Evolutionary conservation across 2,113 vertebrate genomes (phyloP), one percentile per base, ranked within the genome.

Genomic region (Trematomus loennbergii): DNA sequence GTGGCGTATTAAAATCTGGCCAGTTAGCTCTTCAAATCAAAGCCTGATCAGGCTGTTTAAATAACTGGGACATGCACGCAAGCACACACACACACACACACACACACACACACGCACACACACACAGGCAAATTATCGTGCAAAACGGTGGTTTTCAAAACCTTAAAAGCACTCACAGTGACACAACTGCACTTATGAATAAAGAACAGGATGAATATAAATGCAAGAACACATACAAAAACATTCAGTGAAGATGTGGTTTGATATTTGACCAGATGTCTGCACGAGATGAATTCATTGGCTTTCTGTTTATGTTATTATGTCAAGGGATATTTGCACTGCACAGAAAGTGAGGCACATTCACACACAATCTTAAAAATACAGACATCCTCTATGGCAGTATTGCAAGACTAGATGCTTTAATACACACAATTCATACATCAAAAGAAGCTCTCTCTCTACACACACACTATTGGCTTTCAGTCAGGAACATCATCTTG

Each of bases 301-400:
- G 69, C 66, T 50, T 55, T 87, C 86, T 88, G 84, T 67, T 88
- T 90, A 84, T 82, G 60, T 67, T 78, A 78, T 86, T 15, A 82
- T 71, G 46, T 53, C n/a, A 48, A 55, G 20, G 4, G 43, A 64
- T 40, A 61, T 50, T 29, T 55, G 48, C 29, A 9, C 66, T 64
- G 33, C 25, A 60, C 60, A 55, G 40, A 50, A 52, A 63, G 40
- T 20, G 29, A 54, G 29, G 54, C 25, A 52, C 46, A 60, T 40
- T 78, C 53, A 50, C 46, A 63, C 60, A 81, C 53, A 72, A 22
- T 22, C 12, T 50, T 79, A 68, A 71, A 83, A 79, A 79, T 65
- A 57, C 48, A 50, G 72, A 62, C 15, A 25, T 79, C 77, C 25
- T 80, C 67, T 0, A 29, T 43, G 40, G 55, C 9, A 63, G 50